Evolutionary conservation across 1,140 invertebrate genomes (phyloP), one percentile per base, ranked within the genome.

Genomic region (Protaetia brevitarsis): DNA sequence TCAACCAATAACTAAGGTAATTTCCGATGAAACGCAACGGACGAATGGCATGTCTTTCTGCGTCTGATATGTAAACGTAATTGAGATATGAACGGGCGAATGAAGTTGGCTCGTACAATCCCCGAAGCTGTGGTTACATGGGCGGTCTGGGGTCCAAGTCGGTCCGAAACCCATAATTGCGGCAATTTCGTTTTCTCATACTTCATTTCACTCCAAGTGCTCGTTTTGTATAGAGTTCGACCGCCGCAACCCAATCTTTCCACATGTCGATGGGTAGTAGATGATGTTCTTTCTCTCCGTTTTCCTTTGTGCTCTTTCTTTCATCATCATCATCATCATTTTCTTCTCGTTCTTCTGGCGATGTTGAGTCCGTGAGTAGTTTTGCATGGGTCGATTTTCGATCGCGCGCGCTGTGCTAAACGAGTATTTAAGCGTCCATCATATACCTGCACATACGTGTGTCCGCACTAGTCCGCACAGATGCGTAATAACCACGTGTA

Each of bases 161-260:
- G 29, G 69, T 67, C 72, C 72, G 69, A 75, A 75, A 75, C 73
- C 73, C 58, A 68, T 75, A 73, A 75, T 75, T 74, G 73, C 72
- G 68, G 72, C 71, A 75, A 75, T 75, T 75, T 73, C 70, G 67
- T 73, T 74, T 72, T 73, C 73, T 74, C 70, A 74, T 74, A 73
- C 71, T 73, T 73, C 72, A 73, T 73, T 73, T 71, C 70, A 65
- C 61, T 68, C 37, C 36, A 19, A 60, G 66, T 66, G 59, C 65
- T 69, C 63, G 65, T 69, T 69, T 69, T 69, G 41, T 51, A 34
- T 34, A 51, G 19, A 51, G 41, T 51, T 51, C 41, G 41, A 51
- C 41, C 41, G 41, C 41, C 41, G 41, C 41, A 51, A 51, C 41
- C 41, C 41, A 51, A 51, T 51, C 41, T 51, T 51, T 51, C 41